Evolutionary conservation across 2,797 vertebrate genomes (phyloP), one percentile per base, ranked within the genome.

Genomic region (Hoplostethus atlanticus): DNA sequence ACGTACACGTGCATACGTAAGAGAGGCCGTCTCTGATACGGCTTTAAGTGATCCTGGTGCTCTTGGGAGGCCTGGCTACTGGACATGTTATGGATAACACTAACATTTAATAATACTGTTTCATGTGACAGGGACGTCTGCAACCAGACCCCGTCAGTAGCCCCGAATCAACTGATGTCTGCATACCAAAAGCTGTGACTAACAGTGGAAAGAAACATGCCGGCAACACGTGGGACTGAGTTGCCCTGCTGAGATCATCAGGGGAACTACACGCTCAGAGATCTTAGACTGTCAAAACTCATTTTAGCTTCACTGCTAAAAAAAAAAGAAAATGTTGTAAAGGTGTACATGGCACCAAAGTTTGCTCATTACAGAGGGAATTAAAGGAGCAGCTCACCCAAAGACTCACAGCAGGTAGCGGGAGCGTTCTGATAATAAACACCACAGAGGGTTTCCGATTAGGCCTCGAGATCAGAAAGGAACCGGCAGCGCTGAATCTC

Each of bases 401-500:
- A 21, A 6, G 44, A 36, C 21, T 50, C 55, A 52, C n/a, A 69
- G 12, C 31, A 59, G 56, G 55, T 31, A 50, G 62, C 10, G 48
- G 51, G 36, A 53, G 51, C 51, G 48, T 46, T 75, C 25, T 57
- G 60, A 53, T 48, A 38, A 36, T 47, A 34, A 64, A 62, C 51
- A 54, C 9, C 47, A 44, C 34, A 52, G 48, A 53, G 10, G 50
- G 5, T 53, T 28, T 72, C 28, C 30, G 31, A 61, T 46, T 46
- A 17, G 38, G 3, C 34, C 34, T 28, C 8, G 25, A 42, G 54
- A 60, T 30, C 5, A n/a, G 6, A 53, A 53, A 44, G 16, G 53
- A 13, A 3, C 4, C 16, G 36, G 42, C 1, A 5, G 7, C 48
- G 46, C 12, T 42, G 12, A 42, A 46, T 51, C 12, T 21, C 40